Percentiles rank a stretch among this genome's conserved stretches.
Evolutionary conservation across 2,113 vertebrate genomes (phyloP).

Genomic region (Aythya baeri): DNA sequence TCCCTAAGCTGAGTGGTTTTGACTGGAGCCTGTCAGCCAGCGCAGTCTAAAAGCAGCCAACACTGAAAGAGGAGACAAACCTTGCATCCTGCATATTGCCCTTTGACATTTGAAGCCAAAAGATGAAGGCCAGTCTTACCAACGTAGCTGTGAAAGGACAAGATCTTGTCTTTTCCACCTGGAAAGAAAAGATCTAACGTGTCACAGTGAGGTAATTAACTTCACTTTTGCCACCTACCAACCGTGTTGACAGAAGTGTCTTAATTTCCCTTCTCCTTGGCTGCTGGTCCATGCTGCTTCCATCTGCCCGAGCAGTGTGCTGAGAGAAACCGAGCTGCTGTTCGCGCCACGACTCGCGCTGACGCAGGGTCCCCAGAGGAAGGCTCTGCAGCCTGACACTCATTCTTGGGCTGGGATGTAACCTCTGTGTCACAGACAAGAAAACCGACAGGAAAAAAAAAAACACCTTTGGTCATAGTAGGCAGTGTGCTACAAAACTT

Average conservation of each 20-base stretch:
- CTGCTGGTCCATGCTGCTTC: background rate
- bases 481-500: background rate
- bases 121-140: background rate
- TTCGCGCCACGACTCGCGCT: rapidly evolving
- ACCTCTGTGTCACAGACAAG: background rate
- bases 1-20: background rate
- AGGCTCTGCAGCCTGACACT: background rate
- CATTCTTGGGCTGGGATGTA: background rate
- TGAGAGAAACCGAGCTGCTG: background rate
- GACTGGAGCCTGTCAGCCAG: background rate
- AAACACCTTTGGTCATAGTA: background rate
- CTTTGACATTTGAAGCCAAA: background rate
- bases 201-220: background rate
- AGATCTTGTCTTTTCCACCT: background rate
- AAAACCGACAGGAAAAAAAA: background rate
- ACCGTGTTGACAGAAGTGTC: background rate
- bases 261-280: background rate
- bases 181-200: background rate
- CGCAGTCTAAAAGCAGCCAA: background rate
- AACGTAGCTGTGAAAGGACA: background rate
- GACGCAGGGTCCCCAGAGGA: background rate
- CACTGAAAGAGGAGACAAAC: background rate
- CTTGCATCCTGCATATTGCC: background rate
- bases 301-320: background rate
- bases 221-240: background rate